phyloP scores from a whole-genome alignment of 2,113 vertebrate species.

The Nothoprocta pentlandii region DNA sequence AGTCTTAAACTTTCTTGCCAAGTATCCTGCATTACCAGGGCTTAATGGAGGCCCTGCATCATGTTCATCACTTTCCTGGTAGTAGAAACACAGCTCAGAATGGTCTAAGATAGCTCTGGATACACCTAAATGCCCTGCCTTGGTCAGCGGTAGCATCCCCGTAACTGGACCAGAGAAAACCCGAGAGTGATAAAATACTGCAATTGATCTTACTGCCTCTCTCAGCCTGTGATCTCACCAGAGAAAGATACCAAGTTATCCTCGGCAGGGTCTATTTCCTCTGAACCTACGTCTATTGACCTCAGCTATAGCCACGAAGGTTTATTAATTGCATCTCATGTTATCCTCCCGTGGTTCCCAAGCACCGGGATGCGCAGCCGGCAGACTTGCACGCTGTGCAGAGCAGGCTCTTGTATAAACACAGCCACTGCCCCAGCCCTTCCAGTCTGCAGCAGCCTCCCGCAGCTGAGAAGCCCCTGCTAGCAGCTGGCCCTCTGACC shows the following conservation, averaged over 20 bases:
- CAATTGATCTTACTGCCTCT: neutral
- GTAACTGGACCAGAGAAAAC: neutral
- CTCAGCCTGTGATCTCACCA: neutral
- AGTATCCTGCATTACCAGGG: neutral
- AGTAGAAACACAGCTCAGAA: neutral
- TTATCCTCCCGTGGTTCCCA: neutral
- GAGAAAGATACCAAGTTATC: neutral
- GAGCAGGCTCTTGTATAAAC: neutral
- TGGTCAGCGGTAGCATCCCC: neutral
- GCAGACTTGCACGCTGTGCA: neutral
- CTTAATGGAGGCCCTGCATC: neutral
- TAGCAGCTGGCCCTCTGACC: neutral
- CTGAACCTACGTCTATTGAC: neutral
- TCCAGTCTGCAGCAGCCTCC: neutral
- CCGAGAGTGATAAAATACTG: neutral
- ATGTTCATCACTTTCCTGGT: neutral
- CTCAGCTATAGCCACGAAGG: neutral
- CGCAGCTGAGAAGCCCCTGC: neutral
- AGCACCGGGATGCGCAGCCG: neutral
- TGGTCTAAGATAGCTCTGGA: neutral
- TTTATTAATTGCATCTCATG: neutral
- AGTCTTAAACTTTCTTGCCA: neutral
- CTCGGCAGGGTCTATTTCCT: neutral
- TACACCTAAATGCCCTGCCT: neutral
- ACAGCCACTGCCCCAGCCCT: neutral